Evolutionary conservation across 2,888 invertebrate genomes (phyloP), one percentile per base, ranked within the genome.

Genomic region (Pterostichus niger): DNA sequence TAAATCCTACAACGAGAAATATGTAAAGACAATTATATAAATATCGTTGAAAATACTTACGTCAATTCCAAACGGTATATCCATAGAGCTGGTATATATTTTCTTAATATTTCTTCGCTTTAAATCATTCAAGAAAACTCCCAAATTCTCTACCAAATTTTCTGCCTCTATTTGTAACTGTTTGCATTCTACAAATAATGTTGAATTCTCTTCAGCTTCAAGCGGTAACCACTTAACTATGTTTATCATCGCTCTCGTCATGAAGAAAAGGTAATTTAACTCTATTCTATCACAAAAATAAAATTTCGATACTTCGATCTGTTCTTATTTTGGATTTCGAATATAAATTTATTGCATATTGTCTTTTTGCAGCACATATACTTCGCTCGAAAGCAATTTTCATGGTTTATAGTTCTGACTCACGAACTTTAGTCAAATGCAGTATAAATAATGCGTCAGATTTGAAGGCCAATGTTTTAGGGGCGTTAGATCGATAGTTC

Each of bases 171-270:
- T 87, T 85, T 91, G 91, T 88, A 93, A 90, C 85, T 92, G 91
- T 80, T 89, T 91, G 85, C 92, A 92, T 84, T 91, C 91, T 49
- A 86, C 87, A 86, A 92, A 93, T 33, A 92, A 86, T 46, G 90
- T 90, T 82, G 91, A 90, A 84, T 91, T 91, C 0, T 92, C 92
- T 0, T 88, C 87, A 0, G 90, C 90, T 86, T 93, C 92, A 75
- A 91, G 89, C 84, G 92, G 92, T 24, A 93, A 90, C 93, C 93
- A 93, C 89, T 90, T 90, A 49, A 88, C 87, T 61, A 90, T 87
- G 80, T 89, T 89, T 85, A 89, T 88, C 64, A 88, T 87, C 86
- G 88, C 88, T 85, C 88, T 87, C 85, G 89, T 89, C 90, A 90
- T 90, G 79, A 85, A 85, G 84, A 80, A 79, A 56, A 49, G 15